These are phyloP conservation scores for Seriola quinqueradiata DNA, from an alignment of 2,113 vertebrate species.

Conservation along the genomic window DNA sequence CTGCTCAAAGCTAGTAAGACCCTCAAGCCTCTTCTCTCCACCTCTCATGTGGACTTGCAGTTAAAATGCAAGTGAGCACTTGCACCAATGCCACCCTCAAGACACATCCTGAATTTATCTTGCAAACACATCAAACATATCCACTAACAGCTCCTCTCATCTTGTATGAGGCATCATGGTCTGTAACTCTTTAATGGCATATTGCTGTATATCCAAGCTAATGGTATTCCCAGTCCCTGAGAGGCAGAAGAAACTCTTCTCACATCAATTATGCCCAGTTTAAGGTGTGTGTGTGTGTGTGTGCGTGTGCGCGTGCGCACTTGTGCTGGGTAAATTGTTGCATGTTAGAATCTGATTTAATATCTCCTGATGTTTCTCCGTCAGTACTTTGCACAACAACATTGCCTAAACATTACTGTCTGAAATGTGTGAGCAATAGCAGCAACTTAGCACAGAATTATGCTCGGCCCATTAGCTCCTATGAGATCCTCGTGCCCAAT, in stretches of 20 bases:
- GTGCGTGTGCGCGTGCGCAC: conserved; percentile 10
- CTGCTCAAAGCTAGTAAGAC: conserved; percentile 98
- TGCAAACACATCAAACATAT: conserved; percentile 26
- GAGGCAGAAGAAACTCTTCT: conserved; percentile 14
- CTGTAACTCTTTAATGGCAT: conserved; percentile 22
- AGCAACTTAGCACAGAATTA: neutral
- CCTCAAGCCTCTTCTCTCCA: neutral
- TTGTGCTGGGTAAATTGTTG: neutral
- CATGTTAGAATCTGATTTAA: conserved; percentile 31
- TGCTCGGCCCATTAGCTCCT: conserved; percentile 38
- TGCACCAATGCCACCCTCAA: neutral
- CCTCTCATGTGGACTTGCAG: neutral
- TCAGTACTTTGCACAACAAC: conserved; percentile 20
- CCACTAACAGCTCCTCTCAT: conserved; percentile 17
- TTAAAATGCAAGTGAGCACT: neutral
- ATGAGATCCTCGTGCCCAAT: conserved; percentile 1
- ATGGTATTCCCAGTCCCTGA: conserved; percentile 8
- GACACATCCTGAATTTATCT: neutral
- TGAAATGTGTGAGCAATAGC: conserved; percentile 14
- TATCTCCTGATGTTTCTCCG: conserved; percentile 14
- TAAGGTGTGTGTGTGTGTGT: conserved; percentile 15
- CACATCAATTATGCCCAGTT: conserved; percentile 33
- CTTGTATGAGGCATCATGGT: conserved; percentile 6
- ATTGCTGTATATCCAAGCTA: conserved; percentile 23
- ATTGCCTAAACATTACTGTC: conserved; percentile 22